Percentiles rank a stretch among this genome's conserved stretches.
These are phyloP conservation scores for Drosophila pegasa DNA, from an alignment of 2,888 invertebrate species.

Conservation along the genomic window DNA sequence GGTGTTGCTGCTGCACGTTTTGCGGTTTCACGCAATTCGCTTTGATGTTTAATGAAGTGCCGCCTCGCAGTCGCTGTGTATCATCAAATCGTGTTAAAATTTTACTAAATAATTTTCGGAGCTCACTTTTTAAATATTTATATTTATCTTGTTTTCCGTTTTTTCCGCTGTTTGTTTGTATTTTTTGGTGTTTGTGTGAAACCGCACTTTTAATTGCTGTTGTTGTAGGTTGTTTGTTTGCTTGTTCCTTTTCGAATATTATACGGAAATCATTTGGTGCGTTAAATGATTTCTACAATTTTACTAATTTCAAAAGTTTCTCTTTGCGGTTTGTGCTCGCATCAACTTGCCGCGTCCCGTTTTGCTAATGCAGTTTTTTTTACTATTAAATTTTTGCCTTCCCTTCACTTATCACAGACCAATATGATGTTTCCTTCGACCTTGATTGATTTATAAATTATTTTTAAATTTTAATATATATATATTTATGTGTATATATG, in stretches of 20 bases:
- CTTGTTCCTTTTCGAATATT: slow-evolving; percentile 54
- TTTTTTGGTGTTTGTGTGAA: slow-evolving; percentile 48
- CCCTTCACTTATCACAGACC: slow-evolving; percentile 84
- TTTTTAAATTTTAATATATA: background rate
- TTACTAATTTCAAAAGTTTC: slow-evolving; percentile 69
- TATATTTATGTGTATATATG: background rate
- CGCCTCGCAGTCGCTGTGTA: slow-evolving; percentile 68
- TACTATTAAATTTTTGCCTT: slow-evolving; percentile 63
- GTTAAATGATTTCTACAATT: slow-evolving; percentile 75
- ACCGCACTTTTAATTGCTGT: slow-evolving; percentile 70
- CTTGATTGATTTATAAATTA: slow-evolving; percentile 1
- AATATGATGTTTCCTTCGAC: slow-evolving; percentile 63
- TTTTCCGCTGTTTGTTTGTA: slow-evolving; percentile 14
- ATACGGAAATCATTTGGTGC: slow-evolving; percentile 62
- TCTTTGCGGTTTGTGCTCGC: slow-evolving; percentile 58
- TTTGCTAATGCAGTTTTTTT: slow-evolving; percentile 29
- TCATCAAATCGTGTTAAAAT: slow-evolving; percentile 71
- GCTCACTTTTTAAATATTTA: slow-evolving; percentile 22
- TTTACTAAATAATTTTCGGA: slow-evolving; percentile 61
- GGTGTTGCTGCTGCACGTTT: slow-evolving; percentile 66
- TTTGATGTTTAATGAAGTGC: slow-evolving; percentile 82
- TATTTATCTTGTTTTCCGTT: slow-evolving; percentile 30
- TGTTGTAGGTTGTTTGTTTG: slow-evolving; percentile 47
- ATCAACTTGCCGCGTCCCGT: slow-evolving; percentile 38
- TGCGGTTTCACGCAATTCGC: slow-evolving; percentile 71